Evolutionary conservation across 2,113 vertebrate species (phyloP), one percentile per base, ranked within the genome.

Genomic region (Cheilinus undulatus): DNA sequence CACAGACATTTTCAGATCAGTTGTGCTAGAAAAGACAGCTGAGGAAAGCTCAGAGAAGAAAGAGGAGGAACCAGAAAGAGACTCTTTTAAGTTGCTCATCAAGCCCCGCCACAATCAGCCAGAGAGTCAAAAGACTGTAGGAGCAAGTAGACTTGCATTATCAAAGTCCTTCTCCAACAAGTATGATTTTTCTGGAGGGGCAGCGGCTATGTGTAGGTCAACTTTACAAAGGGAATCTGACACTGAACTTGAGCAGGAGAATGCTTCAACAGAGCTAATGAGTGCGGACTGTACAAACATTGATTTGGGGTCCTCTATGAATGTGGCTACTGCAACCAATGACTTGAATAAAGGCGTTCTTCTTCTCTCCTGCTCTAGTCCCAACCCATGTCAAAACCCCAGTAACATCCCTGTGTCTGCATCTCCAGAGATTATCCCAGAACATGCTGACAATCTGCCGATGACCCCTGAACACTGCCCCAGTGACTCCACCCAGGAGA

Each of bases 331-430:
- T 28, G 91, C 88, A 38, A 95, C 94, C 49, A 95, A 95, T 89
- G 94, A 94, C 66, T 87, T 95, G 19, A 95, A 95, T 78, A 95
- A 95, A 78, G 93, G 94, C 32, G 91, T 93, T 28, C 90, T 88
- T 61, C 76, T 92, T 66, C 76, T 94, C 28, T 92, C 92, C 32
- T 86, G 87, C 30, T 89, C 92, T 23, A 89, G 94, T 19, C 40
- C 40, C 17, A 42, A 95, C 6, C 66, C 85, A 2, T 89, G 81
- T 53, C 85, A 90, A 40, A 93, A 91, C 69, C 89, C 85, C 63
- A 95, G 93, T 77, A 95, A 95, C 63, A 95, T 95, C 68, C 93
- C 94, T 9, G 75, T 95, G 42, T 92, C 91, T 51, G 73, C 86
- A 30, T 90, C 84, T 69, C 73, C 89, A 42, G 94, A 93, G 72